Evolutionary conservation across 2,888 invertebrate species (phyloP).

Genomic region (Petrophora chlorosata): DNA sequence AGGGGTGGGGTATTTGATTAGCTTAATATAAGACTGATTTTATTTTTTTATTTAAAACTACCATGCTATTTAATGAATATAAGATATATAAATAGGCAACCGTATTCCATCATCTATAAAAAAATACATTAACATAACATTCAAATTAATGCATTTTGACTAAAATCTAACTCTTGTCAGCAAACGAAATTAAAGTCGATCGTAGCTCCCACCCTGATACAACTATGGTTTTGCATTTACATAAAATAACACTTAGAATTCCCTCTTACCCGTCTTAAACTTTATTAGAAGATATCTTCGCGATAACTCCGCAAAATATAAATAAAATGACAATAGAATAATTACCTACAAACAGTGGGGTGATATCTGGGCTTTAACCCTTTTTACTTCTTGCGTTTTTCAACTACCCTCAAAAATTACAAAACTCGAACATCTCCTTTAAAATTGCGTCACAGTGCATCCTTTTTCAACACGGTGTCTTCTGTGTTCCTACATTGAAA

Average conservation of each 20-base stretch:
- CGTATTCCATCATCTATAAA: too few relatives aligned
- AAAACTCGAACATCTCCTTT: too few relatives aligned
- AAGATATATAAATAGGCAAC: too few relatives aligned
- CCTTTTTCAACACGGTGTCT: neutral
- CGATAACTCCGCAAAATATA: constrained; percentile 76
- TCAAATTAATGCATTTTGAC: too few relatives aligned
- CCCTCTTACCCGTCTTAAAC: constrained; percentile 60
- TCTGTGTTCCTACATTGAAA: neutral
- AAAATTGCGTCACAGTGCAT: neutral
- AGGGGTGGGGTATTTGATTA: too few relatives aligned
- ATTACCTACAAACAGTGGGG: constrained; percentile 64
- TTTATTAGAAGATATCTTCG: constrained; percentile 75
- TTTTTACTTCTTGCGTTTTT: constrained; percentile 33
- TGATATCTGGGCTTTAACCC: constrained; percentile 47
- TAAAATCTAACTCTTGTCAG: too few relatives aligned
- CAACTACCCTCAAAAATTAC: neutral
- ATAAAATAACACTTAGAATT: constrained; percentile 80
- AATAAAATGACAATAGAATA: constrained; percentile 80
- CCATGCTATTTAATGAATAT: too few relatives aligned
- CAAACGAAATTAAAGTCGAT: constrained; percentile 34
- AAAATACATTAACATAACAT: too few relatives aligned
- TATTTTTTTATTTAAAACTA: too few relatives aligned
- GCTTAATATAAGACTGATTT: too few relatives aligned
- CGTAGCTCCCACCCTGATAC: constrained; percentile 42
- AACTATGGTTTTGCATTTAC: constrained; percentile 71